Evolutionary conservation across 2,113 vertebrate species (phyloP).

Genomic region (Hoplias malabaricus): DNA sequence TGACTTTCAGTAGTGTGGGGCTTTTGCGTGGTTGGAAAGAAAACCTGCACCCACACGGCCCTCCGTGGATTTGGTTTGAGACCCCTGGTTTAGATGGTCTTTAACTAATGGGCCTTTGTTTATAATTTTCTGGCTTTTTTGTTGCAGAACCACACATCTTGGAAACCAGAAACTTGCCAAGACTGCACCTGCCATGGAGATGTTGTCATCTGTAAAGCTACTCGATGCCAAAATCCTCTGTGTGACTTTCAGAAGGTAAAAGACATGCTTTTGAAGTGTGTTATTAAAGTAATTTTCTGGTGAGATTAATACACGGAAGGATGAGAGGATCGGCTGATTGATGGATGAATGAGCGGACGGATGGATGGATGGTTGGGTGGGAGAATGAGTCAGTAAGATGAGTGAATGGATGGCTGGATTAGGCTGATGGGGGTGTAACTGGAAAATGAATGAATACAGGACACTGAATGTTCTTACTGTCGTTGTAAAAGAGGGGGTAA

Average conservation of each 20-base stretch:
- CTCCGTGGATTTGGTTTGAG: no score
- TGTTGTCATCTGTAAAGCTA: conserved; percentile 78
- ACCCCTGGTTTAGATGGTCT: background rate
- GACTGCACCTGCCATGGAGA: conserved; percentile 80
- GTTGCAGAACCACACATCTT: conserved; percentile 82
- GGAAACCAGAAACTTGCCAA: conserved; percentile 86
- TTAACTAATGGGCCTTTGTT: background rate
- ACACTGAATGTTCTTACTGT: background rate
- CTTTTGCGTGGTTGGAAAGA: no score
- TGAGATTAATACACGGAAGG: background rate
- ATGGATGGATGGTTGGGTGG: background rate
- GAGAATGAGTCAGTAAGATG: background rate
- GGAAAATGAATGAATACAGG: background rate
- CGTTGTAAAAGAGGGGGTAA: background rate
- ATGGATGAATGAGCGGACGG: background rate
- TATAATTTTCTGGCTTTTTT: conserved; percentile 14
- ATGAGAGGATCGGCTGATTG: background rate
- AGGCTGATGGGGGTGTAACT: background rate
- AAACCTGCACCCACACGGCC: no score
- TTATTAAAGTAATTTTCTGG: background rate
- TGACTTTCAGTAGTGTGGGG: no score
- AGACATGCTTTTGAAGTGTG: background rate
- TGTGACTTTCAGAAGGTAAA: conserved; percentile 88
- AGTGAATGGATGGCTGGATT: conserved; percentile 11
- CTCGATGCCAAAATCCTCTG: conserved; percentile 76